Evolutionary conservation across 2,797 vertebrate genomes (phyloP), one percentile per base, ranked within the genome.

Genomic region (Champsocephalus esox): DNA sequence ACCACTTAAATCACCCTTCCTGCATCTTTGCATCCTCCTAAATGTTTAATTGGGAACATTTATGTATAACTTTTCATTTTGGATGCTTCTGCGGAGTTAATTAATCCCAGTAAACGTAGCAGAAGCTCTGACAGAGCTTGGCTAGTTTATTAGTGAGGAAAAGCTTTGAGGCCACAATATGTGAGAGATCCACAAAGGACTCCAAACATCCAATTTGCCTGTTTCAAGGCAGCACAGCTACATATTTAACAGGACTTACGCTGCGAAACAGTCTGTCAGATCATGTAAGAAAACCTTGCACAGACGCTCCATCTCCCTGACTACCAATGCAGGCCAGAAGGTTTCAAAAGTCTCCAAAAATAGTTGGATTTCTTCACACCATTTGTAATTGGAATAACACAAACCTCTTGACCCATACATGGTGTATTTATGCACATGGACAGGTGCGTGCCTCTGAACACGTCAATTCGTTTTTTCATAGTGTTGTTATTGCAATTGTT

Each of bases 181-280:
- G 61, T 69, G 41, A 2, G 63, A 65, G 76, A 66, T 54, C 77
- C 78, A 21, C 81, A 0, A 41, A 77, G 62, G 76, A 73, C 70
- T 73, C 21, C 17, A 66, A 83, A 85, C 77, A 81, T 85, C 67
- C 76, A 66, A 57, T 86, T 60, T 77, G 49, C 34, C 70, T 71
- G 75, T 85, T 74, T 66, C 16, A 50, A 78, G 38, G 72, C 83
- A 43, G 75, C 0, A 1, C 44, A 6, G 67, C 58, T 89, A 75
- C 87, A 89, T 88, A 84, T 89, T 91, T 89, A 88, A 89, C 51
- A 34, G 7, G 34, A 64, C 34, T 66, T 71, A 5, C 44, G 71
- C 72, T 67, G 84, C 52, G 69, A 68, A 79, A 73, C 79, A 59
- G 65, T 50, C 77, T 62, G 83, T 82, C 73, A 63, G 57, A 48